These are phyloP conservation scores for Miichthys miiuy DNA, from an alignment of 2,797 vertebrate genomes.

Conservation along the genomic window DNA sequence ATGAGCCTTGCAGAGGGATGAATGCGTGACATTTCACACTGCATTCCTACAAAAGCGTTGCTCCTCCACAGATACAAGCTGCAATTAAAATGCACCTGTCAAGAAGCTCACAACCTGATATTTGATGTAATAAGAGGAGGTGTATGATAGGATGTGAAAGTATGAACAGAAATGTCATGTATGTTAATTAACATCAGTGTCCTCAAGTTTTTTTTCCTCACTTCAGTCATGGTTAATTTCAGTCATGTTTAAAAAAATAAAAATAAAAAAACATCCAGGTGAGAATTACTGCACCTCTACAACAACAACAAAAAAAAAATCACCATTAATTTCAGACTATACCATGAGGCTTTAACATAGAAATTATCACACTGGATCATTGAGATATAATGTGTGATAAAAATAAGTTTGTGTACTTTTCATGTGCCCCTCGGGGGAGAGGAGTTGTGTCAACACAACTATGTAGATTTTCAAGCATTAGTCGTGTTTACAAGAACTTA, in stretches of 20 bases:
- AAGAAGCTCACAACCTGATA: not conserved
- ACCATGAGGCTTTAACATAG: not conserved
- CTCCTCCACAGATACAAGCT: not conserved
- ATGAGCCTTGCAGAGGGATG: not conserved
- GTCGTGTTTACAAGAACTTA: not conserved
- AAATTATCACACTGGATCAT: not conserved
- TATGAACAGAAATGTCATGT: not conserved
- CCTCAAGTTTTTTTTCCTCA: not conserved
- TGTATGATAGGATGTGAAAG: not conserved
- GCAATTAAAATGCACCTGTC: slow-evolving; percentile 30
- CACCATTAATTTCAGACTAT: not conserved
- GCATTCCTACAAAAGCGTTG: not conserved
- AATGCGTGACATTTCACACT: slow-evolving; percentile 14
- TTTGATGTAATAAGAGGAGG: not conserved
- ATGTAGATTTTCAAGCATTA: not conserved
- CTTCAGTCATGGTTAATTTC: slow-evolving; percentile 8
- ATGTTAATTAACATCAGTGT: not conserved
- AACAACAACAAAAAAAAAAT: not conserved
- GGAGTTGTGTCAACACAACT: not conserved
- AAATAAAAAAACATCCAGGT: not conserved
- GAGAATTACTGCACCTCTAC: not conserved
- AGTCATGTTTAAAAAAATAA: not conserved
- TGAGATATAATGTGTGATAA: not conserved
- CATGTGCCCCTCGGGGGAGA: not conserved
- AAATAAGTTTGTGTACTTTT: not conserved